phyloP scores from a whole-genome alignment of 2,113 vertebrate genomes.

The Chloropsis hardwickii region DNA sequence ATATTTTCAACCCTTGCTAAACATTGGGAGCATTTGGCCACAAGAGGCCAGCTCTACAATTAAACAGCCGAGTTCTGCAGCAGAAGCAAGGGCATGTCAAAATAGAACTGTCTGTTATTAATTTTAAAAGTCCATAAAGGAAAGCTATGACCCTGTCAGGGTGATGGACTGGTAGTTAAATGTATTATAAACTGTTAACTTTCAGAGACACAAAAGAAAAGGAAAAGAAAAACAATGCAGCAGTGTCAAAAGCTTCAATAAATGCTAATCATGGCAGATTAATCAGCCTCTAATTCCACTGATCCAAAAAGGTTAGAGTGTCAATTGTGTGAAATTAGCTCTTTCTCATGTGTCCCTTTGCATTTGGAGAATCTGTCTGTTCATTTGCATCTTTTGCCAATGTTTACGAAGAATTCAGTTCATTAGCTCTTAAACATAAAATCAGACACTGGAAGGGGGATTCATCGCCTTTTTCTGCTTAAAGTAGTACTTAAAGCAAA shows the following conservation, averaged over 20 bases:
- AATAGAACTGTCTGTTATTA: constrained; percentile 78
- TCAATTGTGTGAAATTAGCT: constrained; percentile 85
- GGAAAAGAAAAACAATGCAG: constrained; percentile 45
- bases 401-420: constrained; percentile 77
- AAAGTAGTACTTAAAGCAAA: constrained; percentile 71
- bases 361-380: constrained; percentile 71
- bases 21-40: constrained; percentile 86
- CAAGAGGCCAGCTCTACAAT: constrained; percentile 86
- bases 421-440: constrained; percentile 77
- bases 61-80: constrained; percentile 76
- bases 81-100: constrained; percentile 75
- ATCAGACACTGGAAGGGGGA: constrained; percentile 68
- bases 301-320: constrained; percentile 86
- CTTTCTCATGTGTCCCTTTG: constrained; percentile 76
- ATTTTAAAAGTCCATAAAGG: constrained; percentile 85
- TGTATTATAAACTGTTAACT: constrained; percentile 76
- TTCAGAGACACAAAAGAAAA: constrained; percentile 62
- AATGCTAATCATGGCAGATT: constrained; percentile 86
- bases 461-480: constrained; percentile 67
- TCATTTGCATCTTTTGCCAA: constrained; percentile 75
- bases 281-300: constrained; percentile 85
- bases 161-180: constrained; percentile 84
- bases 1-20: constrained; percentile 95
- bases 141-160: constrained; percentile 84
- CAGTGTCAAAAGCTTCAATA: constrained; percentile 72